phyloP scores from a whole-genome alignment of 2,797 vertebrate species.

The Euthynnus affinis region DNA sequence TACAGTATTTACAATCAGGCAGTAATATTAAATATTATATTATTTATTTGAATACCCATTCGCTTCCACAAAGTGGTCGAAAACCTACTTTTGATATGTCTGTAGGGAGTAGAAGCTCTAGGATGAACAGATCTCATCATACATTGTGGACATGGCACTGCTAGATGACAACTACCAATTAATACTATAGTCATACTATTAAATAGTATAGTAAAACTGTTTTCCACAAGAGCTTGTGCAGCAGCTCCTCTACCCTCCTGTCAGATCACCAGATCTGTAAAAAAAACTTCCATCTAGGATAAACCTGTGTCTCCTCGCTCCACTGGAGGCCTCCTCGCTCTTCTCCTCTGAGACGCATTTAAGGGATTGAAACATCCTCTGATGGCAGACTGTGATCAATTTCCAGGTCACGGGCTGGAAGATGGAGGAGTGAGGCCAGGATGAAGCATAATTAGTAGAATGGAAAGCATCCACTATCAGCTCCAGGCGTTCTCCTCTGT shows the following conservation, averaged over 20 bases:
- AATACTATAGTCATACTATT: too few relatives aligned
- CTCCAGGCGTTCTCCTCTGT: constrained; percentile 2
- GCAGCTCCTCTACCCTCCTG: neutral
- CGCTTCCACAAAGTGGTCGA: too few relatives aligned
- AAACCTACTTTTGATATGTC: too few relatives aligned
- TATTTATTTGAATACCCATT: too few relatives aligned
- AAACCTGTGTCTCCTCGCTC: neutral
- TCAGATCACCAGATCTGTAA: constrained; percentile 3
- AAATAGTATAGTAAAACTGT: too few relatives aligned
- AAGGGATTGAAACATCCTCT: neutral
- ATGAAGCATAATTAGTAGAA: constrained; percentile 30
- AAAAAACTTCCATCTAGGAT: neutral
- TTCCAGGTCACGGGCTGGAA: constrained; percentile 18
- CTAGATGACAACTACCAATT: too few relatives aligned
- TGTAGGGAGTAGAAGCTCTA: too few relatives aligned
- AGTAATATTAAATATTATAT: neutral
- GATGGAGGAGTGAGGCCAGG: neutral
- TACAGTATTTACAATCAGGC: neutral
- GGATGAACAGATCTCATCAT: too few relatives aligned
- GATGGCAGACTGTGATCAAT: neutral
- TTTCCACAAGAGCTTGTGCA: too few relatives aligned
- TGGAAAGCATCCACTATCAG: neutral
- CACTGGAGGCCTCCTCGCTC: too few relatives aligned
- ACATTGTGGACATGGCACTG: too few relatives aligned
- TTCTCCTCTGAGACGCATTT: neutral